Evolutionary conservation across 1,140 invertebrate genomes (phyloP).

Genomic region (Anagrus nilaparvatae): DNA sequence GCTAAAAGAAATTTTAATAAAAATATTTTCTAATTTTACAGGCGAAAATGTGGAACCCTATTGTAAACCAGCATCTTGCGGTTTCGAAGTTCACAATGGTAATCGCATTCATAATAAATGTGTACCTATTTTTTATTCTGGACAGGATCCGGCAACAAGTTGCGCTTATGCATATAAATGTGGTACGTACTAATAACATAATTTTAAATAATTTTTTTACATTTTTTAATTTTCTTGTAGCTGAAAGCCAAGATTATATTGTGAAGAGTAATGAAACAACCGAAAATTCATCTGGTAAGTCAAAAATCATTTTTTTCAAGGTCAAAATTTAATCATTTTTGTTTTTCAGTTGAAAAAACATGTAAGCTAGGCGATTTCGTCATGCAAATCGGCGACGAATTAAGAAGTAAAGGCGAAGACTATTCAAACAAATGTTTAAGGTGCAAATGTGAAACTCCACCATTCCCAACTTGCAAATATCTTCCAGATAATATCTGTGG

Average conservation of each 20-base stretch:
- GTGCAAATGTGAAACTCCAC: conserved; percentile 28
- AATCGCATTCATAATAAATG: conserved; percentile 19
- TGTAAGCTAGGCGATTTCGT: conserved; percentile 23
- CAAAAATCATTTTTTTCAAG: too few relatives aligned
- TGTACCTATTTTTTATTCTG: conserved; percentile 20
- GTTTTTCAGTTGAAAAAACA: conserved; percentile 11
- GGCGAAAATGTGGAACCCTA: conserved; percentile 28
- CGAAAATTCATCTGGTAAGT: too few relatives aligned
- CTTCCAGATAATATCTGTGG: conserved; percentile 15
- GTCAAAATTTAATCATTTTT: too few relatives aligned
- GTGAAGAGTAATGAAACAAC: too few relatives aligned
- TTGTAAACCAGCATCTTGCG: conserved; percentile 19
- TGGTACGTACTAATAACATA: conserved; percentile 21
- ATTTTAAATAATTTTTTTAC: too few relatives aligned
- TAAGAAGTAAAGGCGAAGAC: conserved; percentile 18
- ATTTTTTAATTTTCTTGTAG: too few relatives aligned
- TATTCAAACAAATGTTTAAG: conserved; percentile 21
- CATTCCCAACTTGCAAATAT: conserved; percentile 19
- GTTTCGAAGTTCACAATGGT: conserved; percentile 12
- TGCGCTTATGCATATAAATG: conserved; percentile 23
- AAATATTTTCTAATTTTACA: conserved; percentile 12
- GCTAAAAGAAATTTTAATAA: neutral
- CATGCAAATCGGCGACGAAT: conserved; percentile 25
- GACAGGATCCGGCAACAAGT: conserved; percentile 15
- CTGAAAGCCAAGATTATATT: too few relatives aligned